phyloP scores from a whole-genome alignment of 2,888 invertebrate genomes.

The Phlogophora meticulosa region DNA sequence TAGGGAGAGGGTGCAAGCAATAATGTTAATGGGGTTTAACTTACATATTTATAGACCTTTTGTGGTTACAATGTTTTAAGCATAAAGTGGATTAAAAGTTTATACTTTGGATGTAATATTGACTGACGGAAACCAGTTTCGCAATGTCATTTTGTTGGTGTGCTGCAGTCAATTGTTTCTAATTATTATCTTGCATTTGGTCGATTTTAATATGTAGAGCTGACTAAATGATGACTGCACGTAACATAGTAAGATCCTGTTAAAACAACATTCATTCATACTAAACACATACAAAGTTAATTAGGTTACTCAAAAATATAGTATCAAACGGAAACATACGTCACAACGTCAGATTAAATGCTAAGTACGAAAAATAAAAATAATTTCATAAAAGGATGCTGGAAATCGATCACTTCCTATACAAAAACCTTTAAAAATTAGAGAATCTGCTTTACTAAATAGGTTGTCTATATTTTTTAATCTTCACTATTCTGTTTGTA shows the following conservation, averaged over 20 bases:
- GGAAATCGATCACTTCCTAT: constrained; percentile 50
- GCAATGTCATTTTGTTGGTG: background rate
- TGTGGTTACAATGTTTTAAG: constrained; percentile 35
- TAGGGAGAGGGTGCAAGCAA: constrained; percentile 60
- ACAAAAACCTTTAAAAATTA: too few relatives aligned
- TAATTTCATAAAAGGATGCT: constrained; percentile 13
- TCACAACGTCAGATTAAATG: constrained; percentile 22
- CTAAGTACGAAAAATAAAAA: constrained; percentile 27
- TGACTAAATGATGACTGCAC: background rate
- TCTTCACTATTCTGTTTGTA: background rate
- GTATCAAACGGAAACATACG: constrained; percentile 36
- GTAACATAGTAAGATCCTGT: background rate
- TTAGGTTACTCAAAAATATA: constrained; percentile 1
- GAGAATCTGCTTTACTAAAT: too few relatives aligned
- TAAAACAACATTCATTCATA: too few relatives aligned
- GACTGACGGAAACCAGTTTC: background rate
- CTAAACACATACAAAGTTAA: background rate
- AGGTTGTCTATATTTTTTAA: background rate
- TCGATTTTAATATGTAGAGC: background rate
- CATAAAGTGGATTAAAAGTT: constrained; percentile 18
- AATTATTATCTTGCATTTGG: background rate
- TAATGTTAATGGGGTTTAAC: constrained; percentile 54
- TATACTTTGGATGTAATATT: background rate
- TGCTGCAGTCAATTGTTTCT: background rate
- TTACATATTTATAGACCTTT: constrained; percentile 47